Conservation (phyloP, 92 coral and sea anemone species). For the Porites cylindrica region DNA sequence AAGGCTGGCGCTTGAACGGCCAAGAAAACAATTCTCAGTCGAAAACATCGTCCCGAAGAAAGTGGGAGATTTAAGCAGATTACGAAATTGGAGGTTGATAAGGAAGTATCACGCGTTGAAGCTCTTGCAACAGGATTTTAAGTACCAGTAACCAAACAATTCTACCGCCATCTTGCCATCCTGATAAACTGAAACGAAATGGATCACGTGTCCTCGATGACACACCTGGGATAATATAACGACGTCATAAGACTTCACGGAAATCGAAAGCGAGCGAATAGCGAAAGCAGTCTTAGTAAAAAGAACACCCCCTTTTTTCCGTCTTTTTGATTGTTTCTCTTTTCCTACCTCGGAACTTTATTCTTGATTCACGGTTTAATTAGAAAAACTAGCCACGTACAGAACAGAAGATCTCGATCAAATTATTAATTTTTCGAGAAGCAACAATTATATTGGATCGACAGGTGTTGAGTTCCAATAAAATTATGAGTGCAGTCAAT, state of each 20-base stretch:
- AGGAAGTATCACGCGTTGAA: background rate
- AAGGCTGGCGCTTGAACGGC: constrained; percentile 3
- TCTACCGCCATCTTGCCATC: constrained; percentile 40
- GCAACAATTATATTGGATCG: no score
- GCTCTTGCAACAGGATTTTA: constrained; percentile 10
- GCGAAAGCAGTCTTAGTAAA: no score
- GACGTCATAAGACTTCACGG: constrained; percentile 11
- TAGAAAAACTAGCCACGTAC: no score
- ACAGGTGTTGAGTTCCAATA: no score
- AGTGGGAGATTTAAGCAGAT: background rate
- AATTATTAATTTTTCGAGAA: no score
- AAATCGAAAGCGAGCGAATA: background rate
- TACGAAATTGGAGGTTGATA: constrained; percentile 1
- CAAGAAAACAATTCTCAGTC: background rate
- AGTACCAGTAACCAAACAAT: background rate
- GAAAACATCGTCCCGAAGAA: background rate
- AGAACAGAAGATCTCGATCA: no score
- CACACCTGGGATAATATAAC: constrained; percentile 27
- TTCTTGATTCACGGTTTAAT: no score
- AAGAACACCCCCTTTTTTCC: no score
- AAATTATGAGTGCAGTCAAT: no score
- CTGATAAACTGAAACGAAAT: background rate
- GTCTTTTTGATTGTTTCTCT: no score
- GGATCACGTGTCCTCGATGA: constrained; percentile 30
- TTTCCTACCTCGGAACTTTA: no score